Evolutionary conservation across 2,113 vertebrate genomes (phyloP), one percentile per base, ranked within the genome.

Genomic region (Phasianus colchicus): DNA sequence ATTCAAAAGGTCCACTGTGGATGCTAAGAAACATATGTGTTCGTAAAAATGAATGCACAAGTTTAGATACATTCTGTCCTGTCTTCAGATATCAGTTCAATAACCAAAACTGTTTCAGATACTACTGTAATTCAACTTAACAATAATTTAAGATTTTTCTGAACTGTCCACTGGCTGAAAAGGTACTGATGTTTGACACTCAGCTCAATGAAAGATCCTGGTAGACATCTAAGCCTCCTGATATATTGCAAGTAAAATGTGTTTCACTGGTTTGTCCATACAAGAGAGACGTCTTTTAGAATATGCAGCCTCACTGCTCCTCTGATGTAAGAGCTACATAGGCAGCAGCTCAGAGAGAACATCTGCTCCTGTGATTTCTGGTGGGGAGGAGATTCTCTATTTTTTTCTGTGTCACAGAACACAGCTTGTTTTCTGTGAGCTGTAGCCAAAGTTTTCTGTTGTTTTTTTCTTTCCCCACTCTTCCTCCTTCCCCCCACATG

Each of bases 381-480:
- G 1, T 36, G 34, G 32, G 74, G 75, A 40, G 30, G 75, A 88
- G 71, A 55, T 52, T 34, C 73, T 19, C 34, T 47, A 45, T 71
- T 82, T 60, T 76, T 67, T 83, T 29, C 24, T 34, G 32, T 16
- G 2, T 82, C 67, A 74, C 15, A 74, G 82, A 85, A 40, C 93
- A 64, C 89, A 81, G 89, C 61, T 95, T 95, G 94, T 83, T 91
- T 90, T 88, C 83, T 94, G 38, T 95, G 94, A 95, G 85, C 34
- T 65, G 48, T 4, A 43, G 85, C 94, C 89, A 93, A 92, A 70
- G 8, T 61, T 91, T 86, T 74, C 38, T 42, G 76, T 85, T 48
- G 82, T 75, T 71, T 40, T 75, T 52, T 75, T 90, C 50, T 73
- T 18, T 66, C 50, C 29, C 45, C 73, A 14, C 19, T 92, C 79